Conservation (phyloP, 2,797 vertebrate species). For the Acanthiza pusilla region DNA sequence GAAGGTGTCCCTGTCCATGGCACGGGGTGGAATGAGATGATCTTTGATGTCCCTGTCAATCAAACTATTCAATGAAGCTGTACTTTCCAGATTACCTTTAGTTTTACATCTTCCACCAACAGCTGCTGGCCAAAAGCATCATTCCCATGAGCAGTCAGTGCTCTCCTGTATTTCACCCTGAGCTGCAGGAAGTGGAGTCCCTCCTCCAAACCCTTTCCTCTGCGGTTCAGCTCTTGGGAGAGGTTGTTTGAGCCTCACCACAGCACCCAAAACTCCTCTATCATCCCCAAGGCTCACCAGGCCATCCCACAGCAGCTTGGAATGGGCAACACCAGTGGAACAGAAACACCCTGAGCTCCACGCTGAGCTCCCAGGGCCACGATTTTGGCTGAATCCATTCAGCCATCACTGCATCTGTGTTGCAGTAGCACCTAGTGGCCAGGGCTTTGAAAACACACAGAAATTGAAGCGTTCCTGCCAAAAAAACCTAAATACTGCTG, state of each 20-base stretch:
- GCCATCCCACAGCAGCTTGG: background rate
- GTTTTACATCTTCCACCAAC: accelerated
- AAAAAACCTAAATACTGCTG: background rate
- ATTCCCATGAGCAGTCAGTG: background rate
- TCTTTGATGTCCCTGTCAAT: background rate
- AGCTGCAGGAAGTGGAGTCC: background rate
- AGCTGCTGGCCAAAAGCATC: background rate
- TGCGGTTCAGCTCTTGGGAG: background rate
- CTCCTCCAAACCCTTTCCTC: background rate
- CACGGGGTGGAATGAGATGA: background rate
- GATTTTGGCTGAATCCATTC: background rate
- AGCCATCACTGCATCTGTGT: constrained; percentile 17
- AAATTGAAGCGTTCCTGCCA: background rate
- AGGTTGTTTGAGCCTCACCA: background rate
- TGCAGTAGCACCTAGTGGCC: constrained; percentile 65
- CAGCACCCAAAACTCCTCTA: background rate
- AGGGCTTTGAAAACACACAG: constrained; percentile 20
- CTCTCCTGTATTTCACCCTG: background rate
- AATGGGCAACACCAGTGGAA: background rate
- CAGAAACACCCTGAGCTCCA: background rate
- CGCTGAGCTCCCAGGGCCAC: background rate
- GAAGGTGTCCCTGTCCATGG: background rate
- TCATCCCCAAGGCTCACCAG: background rate
- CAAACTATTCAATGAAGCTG: background rate
- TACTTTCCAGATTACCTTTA: background rate